Evolutionary conservation across 2,888 invertebrate species (phyloP).

Genomic region (Drosophila ustulata): DNA sequence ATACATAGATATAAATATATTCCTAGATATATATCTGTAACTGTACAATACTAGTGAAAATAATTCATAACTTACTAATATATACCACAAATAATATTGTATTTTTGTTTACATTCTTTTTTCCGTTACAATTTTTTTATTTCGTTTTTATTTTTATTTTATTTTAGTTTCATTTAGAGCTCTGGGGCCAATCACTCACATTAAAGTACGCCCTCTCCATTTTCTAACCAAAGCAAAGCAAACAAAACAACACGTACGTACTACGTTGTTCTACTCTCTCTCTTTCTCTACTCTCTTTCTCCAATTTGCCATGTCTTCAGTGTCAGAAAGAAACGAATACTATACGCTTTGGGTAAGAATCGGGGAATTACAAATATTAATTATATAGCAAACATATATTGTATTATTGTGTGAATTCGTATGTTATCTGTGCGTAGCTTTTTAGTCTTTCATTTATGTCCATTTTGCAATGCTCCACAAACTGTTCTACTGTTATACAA

Average conservation of each 20-base stretch:
- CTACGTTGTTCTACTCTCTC: slow-evolving; percentile 47
- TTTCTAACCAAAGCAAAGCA: slow-evolving; percentile 38
- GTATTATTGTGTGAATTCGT: slow-evolving; percentile 48
- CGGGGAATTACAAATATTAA: slow-evolving; percentile 44
- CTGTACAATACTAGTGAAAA: slow-evolving; percentile 34
- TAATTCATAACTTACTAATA: slow-evolving; percentile 41
- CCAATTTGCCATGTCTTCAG: slow-evolving; percentile 45
- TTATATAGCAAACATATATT: slow-evolving; percentile 28
- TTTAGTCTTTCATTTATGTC: slow-evolving; percentile 54
- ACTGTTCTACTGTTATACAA: slow-evolving; percentile 56
- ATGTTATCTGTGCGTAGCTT: slow-evolving; percentile 69
- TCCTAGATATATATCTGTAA: slow-evolving; percentile 32
- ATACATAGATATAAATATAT: slow-evolving; percentile 18
- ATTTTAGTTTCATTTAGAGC: slow-evolving; percentile 59
- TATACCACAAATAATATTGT: slow-evolving; percentile 32
- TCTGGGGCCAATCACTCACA: slow-evolving; percentile 45
- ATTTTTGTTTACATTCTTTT: slow-evolving; percentile 30
- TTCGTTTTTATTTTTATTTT: slow-evolving; percentile 25
- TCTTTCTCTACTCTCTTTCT: slow-evolving; percentile 23
- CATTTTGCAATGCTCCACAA: slow-evolving; percentile 63
- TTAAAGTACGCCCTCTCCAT: slow-evolving; percentile 42
- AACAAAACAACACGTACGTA: slow-evolving; percentile 35
- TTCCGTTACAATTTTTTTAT: slow-evolving; percentile 15
- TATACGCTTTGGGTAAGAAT: slow-evolving; percentile 64
- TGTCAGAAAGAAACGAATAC: slow-evolving; percentile 44